These are phyloP conservation scores for Micrastur ruficollis DNA, from an alignment of 2,797 vertebrate genomes.

Conservation along the genomic window DNA sequence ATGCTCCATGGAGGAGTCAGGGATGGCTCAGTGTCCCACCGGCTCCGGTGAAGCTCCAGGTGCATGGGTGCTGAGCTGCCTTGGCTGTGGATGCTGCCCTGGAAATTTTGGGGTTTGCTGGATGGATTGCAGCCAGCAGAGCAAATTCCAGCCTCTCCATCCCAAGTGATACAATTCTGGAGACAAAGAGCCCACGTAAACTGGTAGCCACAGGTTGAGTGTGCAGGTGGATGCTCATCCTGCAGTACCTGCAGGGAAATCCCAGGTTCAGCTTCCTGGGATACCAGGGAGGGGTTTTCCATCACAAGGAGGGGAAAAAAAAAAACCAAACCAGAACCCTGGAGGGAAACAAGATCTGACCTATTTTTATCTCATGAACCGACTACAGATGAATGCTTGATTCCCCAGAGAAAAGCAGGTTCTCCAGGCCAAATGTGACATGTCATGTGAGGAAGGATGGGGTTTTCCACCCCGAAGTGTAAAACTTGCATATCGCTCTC, in stretches of 20 bases:
- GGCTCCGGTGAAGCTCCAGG: background rate
- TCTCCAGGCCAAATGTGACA: background rate
- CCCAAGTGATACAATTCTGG: background rate
- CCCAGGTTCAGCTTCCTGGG: background rate
- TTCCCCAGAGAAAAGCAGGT: background rate
- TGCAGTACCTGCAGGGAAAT: background rate
- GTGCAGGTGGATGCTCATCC: background rate
- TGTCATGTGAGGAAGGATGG: background rate
- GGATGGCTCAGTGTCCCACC: background rate
- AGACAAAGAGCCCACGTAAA: fast-evolving
- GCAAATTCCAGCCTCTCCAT: background rate
- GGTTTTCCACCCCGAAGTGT: background rate
- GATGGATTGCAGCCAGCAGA: background rate
- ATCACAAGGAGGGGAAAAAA: background rate
- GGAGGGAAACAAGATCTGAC: background rate
- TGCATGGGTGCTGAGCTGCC: background rate
- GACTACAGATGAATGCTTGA: background rate
- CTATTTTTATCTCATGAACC: background rate
- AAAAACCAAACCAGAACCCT: background rate
- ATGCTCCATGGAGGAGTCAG: fast-evolving
- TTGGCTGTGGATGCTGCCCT: fast-evolving
- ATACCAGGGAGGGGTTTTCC: background rate
- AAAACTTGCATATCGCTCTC: background rate
- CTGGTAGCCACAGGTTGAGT: background rate
- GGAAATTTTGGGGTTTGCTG: background rate